A percentile compares a stretch with the other conserved stretches of the same genome.
phyloP scores from a whole-genome alignment of 2,888 invertebrate genomes.

The Drosophila infuscata region DNA sequence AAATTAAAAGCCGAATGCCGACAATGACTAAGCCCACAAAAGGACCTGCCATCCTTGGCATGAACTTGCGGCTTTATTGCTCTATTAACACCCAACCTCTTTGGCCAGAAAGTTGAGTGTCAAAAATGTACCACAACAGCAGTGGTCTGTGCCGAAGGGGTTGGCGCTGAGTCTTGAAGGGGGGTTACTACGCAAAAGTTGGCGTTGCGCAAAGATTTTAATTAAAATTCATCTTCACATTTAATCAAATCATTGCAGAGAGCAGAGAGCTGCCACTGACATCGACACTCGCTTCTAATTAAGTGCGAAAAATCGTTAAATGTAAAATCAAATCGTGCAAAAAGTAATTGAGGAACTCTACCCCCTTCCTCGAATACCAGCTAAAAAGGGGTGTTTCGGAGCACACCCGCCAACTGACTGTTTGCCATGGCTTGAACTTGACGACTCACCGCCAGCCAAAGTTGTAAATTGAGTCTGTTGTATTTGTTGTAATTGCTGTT shows the following conservation, averaged over 20 bases:
- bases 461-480: slow-evolving; percentile 61
- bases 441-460: slow-evolving; percentile 48
- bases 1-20: slow-evolving; percentile 66
- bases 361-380: not conserved
- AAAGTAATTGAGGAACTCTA: slow-evolving; percentile 77
- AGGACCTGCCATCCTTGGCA: slow-evolving; percentile 42
- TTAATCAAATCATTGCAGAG: slow-evolving; percentile 84
- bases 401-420: not conserved
- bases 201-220: slow-evolving; percentile 79
- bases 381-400: slow-evolving; percentile 27
- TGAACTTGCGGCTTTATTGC: slow-evolving; percentile 80
- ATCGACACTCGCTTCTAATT: slow-evolving; percentile 83
- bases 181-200: slow-evolving; percentile 29
- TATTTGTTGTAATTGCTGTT: slow-evolving; percentile 44
- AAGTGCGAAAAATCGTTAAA: slow-evolving; percentile 85
- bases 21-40: slow-evolving; percentile 67
- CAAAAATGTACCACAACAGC: slow-evolving; percentile 45
- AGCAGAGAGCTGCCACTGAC: slow-evolving; percentile 66
- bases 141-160: not conserved
- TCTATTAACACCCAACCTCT: slow-evolving; percentile 61
- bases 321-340: slow-evolving; percentile 85
- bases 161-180: not conserved
- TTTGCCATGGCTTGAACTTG: slow-evolving; percentile 41
- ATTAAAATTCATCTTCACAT: slow-evolving; percentile 85
- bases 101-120: slow-evolving; percentile 44